These are phyloP conservation scores for Montipora foliosa DNA, from an alignment of 64 coral and sea anemone species.

Conservation along the genomic window DNA sequence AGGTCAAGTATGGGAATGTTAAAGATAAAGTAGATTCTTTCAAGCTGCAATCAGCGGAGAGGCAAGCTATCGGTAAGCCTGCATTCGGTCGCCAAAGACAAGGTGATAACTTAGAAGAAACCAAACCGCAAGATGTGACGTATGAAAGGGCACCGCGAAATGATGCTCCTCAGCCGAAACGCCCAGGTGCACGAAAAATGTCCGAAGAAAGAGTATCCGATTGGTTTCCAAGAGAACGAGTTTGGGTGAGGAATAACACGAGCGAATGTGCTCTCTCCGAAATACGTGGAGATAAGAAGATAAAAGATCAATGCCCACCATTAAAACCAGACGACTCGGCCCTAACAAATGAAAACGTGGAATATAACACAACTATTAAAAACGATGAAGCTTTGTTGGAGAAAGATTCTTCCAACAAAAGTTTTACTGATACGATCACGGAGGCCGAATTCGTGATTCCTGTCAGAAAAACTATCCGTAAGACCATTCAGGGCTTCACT, in stretches of 20 bases:
- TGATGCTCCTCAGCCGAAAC: neutral
- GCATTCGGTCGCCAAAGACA: neutral
- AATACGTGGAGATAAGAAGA: neutral
- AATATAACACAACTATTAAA: neutral
- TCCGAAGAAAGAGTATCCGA: neutral
- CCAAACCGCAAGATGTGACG: neutral
- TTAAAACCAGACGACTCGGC: neutral
- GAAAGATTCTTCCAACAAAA: neutral
- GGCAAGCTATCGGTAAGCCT: neutral
- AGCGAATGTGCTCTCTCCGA: neutral
- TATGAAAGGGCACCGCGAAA: neutral
- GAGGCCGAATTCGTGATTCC: constrained; percentile 10
- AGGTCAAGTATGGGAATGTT: neutral
- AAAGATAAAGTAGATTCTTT: neutral
- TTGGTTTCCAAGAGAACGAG: neutral
- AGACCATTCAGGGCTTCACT: neutral
- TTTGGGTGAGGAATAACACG: neutral
- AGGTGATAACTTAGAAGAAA: neutral
- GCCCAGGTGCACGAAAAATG: neutral
- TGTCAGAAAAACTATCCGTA: constrained; percentile 9
- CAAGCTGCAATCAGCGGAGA: neutral
- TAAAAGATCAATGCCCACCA: neutral
- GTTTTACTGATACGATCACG: too few relatives aligned
- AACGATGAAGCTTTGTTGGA: neutral
- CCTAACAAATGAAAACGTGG: neutral